Evolutionary conservation across 1,140 invertebrate species (phyloP).

Genomic region (Lucilia cuprina): DNA sequence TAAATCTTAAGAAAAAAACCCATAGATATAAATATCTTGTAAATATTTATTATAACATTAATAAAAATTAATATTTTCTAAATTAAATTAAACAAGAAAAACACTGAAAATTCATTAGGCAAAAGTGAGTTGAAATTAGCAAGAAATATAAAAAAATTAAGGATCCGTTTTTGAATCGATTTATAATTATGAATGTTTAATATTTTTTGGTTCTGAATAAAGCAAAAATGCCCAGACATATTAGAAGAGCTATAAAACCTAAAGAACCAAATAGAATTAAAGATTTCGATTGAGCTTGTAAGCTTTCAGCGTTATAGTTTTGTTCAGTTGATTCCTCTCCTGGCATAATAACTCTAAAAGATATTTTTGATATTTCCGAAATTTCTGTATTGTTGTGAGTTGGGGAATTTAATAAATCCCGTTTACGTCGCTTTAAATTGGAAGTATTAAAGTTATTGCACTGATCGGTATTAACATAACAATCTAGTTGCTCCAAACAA

Average conservation of each 20-base stretch:
- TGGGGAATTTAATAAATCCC: constrained; percentile 38
- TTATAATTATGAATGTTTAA: neutral
- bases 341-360: constrained; percentile 52
- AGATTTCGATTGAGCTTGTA: constrained; percentile 38
- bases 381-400: constrained; percentile 45
- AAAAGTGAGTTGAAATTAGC: no score
- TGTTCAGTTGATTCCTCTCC: neutral
- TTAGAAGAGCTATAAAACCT: constrained; percentile 48
- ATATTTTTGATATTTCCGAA: constrained; percentile 50
- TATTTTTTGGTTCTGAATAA: constrained; percentile 48
- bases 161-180: no score
- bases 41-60: neutral
- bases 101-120: constrained; percentile 45
- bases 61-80: constrained; percentile 5
- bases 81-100: constrained; percentile 43
- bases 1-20: neutral
- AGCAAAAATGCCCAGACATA: constrained; percentile 46
- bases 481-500: constrained; percentile 70
- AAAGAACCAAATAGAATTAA: constrained; percentile 46
- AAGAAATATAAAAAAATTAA: no score
- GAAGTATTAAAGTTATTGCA: constrained; percentile 39
- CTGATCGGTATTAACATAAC: constrained; percentile 55
- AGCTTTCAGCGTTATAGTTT: neutral
- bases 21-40: neutral
- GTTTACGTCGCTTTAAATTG: constrained; percentile 43